A percentile compares a stretch with the other conserved stretches of the same genome.
Conservation (phyloP, 1,140 invertebrate genomes). For the Cherax quadricarinatus region DNA sequence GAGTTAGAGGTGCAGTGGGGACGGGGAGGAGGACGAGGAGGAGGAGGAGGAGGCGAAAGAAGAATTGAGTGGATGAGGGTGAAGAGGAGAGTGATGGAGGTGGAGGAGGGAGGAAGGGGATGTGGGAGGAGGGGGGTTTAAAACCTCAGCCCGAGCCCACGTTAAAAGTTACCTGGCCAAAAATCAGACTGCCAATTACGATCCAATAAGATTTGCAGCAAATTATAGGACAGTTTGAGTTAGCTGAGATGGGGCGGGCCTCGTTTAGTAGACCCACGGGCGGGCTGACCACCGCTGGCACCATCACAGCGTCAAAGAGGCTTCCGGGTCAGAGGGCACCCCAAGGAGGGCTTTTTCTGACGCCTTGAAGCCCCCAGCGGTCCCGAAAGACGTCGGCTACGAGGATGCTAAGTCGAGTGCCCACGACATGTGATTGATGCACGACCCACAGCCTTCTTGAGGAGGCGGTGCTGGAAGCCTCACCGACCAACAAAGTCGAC, state of each 20-base stretch:
- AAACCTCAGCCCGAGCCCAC: neutral
- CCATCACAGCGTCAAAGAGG: neutral
- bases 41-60: neutral
- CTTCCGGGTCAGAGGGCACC: neutral
- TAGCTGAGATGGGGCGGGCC: neutral
- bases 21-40: neutral
- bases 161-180: constrained; percentile 39
- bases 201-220: constrained; percentile 40
- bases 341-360: neutral
- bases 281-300: neutral
- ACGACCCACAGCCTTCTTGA: neutral
- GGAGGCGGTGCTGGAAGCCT: neutral
- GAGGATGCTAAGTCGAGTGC: neutral
- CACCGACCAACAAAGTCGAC: neutral
- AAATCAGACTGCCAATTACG: constrained; percentile 48
- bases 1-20: neutral
- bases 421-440: neutral
- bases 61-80: neutral
- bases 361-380: neutral
- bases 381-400: neutral
- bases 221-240: constrained; percentile 49
- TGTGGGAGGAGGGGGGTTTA: neutral
- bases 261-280: constrained; percentile 15
- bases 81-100: neutral
- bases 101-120: neutral